Percentiles rank a stretch among this genome's conserved stretches.
Evolutionary conservation across 1,140 invertebrate genomes (phyloP).

Genomic region (Dreissena polymorpha): DNA sequence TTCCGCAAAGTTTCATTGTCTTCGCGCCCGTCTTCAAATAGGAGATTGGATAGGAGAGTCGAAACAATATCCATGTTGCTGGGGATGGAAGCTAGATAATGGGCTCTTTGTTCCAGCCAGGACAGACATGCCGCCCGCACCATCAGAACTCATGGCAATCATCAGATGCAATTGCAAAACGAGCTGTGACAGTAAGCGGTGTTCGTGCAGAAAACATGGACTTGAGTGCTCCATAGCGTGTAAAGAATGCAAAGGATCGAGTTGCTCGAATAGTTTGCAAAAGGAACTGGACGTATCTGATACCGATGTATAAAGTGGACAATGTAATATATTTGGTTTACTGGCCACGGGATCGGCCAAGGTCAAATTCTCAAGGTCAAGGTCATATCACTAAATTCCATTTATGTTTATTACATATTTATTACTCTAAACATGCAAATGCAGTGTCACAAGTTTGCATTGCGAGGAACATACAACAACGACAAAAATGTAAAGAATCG

Average conservation of each 20-base stretch:
- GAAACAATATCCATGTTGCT: slow-evolving; percentile 24
- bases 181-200: slow-evolving; percentile 57
- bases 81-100: slow-evolving; percentile 56
- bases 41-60: slow-evolving; percentile 36
- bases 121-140: slow-evolving; percentile 55
- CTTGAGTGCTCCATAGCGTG: slow-evolving; percentile 51
- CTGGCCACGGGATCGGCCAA: too few species aligned
- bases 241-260: slow-evolving; percentile 51
- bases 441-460: too few species aligned
- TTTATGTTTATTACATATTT: too few species aligned
- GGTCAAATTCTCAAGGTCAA: too few species aligned
- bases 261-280: slow-evolving; percentile 41
- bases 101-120: slow-evolving; percentile 24
- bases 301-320: too few species aligned
- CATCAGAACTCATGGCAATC: slow-evolving; percentile 48
- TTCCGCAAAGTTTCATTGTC: slow-evolving; percentile 27
- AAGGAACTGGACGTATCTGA: not conserved
- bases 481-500: too few species aligned
- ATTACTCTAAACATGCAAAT: too few species aligned
- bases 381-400: too few species aligned
- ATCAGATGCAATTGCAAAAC: slow-evolving; percentile 60
- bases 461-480: too few species aligned
- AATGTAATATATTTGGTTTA: too few species aligned
- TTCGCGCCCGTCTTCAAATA: slow-evolving; percentile 33
- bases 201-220: slow-evolving; percentile 54